These are phyloP conservation scores for Hapalemur alaotrensis DNA, from an alignment of 2,797 vertebrate species.

Conservation along the genomic window DNA sequence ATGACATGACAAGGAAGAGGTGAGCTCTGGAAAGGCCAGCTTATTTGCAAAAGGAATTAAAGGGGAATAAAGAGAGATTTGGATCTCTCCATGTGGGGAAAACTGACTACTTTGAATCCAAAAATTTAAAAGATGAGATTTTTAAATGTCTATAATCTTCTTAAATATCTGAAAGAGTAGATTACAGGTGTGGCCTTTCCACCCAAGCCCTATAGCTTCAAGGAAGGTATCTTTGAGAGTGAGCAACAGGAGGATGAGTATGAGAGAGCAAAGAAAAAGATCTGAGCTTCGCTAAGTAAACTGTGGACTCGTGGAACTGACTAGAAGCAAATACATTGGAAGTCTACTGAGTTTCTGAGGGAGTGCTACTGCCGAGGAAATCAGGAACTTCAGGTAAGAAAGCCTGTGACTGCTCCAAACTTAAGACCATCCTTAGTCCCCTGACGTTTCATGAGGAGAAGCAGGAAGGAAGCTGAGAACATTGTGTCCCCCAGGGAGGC, in stretches of 20 bases:
- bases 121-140: not conserved
- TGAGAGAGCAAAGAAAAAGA: not conserved
- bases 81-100: not conserved
- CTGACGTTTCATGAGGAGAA: not conserved
- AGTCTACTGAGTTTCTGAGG: not conserved
- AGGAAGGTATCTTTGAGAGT: not conserved
- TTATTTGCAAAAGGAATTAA: not conserved
- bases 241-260: too few relatives aligned
- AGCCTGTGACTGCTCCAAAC: not conserved
- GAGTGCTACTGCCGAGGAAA: not conserved
- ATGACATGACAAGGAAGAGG: not conserved
- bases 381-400: not conserved
- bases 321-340: not conserved
- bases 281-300: not conserved
- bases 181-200: not conserved
- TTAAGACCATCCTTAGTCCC: too few relatives aligned
- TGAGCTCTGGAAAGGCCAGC: not conserved
- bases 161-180: not conserved
- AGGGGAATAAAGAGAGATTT: not conserved
- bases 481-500: rapidly evolving
- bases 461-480: not conserved
- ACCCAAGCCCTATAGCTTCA: too few relatives aligned
- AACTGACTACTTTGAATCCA: not conserved
- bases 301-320: not conserved
- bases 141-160: not conserved